These are phyloP conservation scores for Dendroctonus valens DNA, from an alignment of 1,140 invertebrate genomes.

Conservation along the genomic window DNA sequence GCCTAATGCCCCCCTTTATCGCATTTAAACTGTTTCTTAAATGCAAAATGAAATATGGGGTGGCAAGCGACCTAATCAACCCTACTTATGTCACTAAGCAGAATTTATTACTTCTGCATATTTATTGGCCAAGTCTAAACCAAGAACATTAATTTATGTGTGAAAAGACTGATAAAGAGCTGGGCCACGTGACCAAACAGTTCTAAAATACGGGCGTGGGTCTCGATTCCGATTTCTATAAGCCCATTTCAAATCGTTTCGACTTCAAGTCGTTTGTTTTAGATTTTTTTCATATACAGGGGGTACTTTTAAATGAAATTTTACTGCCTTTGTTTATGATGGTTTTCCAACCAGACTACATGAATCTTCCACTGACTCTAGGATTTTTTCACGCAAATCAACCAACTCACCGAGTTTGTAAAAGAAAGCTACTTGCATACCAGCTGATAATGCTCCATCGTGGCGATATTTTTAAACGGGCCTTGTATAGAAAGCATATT, in stretches of 20 bases:
- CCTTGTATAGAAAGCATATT: constrained; percentile 7
- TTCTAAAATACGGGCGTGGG: constrained; percentile 14
- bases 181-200: constrained; percentile 13
- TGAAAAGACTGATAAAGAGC: constrained; percentile 19
- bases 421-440: too few species aligned
- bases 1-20: constrained; percentile 1
- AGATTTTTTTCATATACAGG: too few species aligned
- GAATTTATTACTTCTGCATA: constrained; percentile 23
- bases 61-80: constrained; percentile 11
- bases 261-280: too few species aligned
- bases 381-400: too few species aligned
- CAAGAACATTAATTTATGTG: constrained; percentile 22
- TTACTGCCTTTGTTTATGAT: too few species aligned
- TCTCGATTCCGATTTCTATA: not conserved
- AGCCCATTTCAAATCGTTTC: constrained; percentile 19
- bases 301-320: too few species aligned
- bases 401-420: too few species aligned
- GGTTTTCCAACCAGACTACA: too few species aligned
- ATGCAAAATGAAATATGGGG: constrained; percentile 14
- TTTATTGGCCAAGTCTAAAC: constrained; percentile 15
- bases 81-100: constrained; percentile 20
- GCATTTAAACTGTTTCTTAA: constrained; percentile 10
- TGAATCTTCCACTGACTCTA: too few species aligned
- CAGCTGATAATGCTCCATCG: too few species aligned
- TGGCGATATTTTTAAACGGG: not conserved